These are phyloP conservation scores for Macrotis lagotis DNA, from an alignment of 2,113 vertebrate species.

Conservation along the genomic window DNA sequence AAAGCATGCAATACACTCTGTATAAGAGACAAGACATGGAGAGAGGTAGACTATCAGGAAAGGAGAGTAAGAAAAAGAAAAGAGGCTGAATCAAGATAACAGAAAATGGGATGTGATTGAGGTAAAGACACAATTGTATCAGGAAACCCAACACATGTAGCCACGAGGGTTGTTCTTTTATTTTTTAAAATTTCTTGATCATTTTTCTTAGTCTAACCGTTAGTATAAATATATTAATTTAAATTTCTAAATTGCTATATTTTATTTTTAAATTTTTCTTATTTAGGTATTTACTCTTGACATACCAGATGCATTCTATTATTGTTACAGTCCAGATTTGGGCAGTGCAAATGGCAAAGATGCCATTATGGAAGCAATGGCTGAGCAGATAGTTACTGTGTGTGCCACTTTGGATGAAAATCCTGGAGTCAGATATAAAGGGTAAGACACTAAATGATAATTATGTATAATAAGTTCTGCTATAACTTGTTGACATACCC, in stretches of 20 bases:
- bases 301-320: constrained; percentile 91
- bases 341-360: constrained; percentile 85
- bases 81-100: constrained; percentile 35
- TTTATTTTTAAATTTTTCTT: constrained; percentile 32
- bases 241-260: background rate
- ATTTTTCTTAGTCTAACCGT: background rate
- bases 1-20: constrained; percentile 48
- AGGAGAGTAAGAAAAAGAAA: constrained; percentile 45
- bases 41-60: constrained; percentile 42
- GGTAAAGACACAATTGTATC: constrained; percentile 26
- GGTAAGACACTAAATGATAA: constrained; percentile 78
- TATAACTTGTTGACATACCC: background rate
- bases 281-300: constrained; percentile 94
- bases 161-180: constrained; percentile 22
- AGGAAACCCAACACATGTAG: constrained; percentile 28
- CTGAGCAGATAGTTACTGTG: constrained; percentile 94
- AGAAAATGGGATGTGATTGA: constrained; percentile 38
- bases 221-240: background rate
- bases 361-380: constrained; percentile 88
- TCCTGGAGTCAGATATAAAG: constrained; percentile 94
- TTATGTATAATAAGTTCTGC: background rate
- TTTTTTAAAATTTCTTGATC: constrained; percentile 41
- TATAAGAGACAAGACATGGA: constrained; percentile 29
- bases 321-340: constrained; percentile 89
- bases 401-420: constrained; percentile 96